Percentiles rank a stretch among this genome's conserved stretches.
Evolutionary conservation across 2,888 invertebrate genomes (phyloP).

Genomic region (Tenodera sinensis): DNA sequence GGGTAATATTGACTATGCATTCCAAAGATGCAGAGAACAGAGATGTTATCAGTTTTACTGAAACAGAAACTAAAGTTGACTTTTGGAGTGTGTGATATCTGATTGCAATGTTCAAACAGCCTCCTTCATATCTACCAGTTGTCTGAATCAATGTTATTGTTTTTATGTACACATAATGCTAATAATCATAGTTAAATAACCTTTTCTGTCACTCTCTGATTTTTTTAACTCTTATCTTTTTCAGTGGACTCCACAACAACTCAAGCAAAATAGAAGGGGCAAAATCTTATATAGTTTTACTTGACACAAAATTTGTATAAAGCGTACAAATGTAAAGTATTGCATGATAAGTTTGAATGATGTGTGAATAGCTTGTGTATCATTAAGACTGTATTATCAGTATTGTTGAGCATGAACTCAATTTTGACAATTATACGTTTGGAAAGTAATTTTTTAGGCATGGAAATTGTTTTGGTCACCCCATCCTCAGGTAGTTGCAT

Average conservation of each 20-base stretch:
- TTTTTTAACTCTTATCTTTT: not conserved
- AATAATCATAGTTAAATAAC: not conserved
- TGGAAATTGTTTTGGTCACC: not conserved
- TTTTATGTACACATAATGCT: not conserved
- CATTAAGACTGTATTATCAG: not conserved
- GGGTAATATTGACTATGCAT: no score
- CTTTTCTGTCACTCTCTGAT: not conserved
- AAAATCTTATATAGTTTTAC: not conserved
- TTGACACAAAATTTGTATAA: not conserved
- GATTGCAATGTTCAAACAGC: no score
- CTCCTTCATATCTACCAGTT: no score
- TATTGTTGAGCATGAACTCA: not conserved
- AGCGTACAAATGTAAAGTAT: not conserved
- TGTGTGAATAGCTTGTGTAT: not conserved
- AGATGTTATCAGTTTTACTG: no score
- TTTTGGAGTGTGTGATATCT: no score
- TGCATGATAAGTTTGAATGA: not conserved
- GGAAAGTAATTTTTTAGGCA: not conserved
- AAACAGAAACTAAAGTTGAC: no score
- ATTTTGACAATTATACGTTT: not conserved
- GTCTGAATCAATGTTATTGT: no score
- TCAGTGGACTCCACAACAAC: not conserved
- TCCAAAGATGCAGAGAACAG: no score
- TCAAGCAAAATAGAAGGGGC: not conserved
- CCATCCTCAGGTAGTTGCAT: not conserved